Conservation (phyloP, 2,113 vertebrate species). For the Melospiza georgiana region DNA sequence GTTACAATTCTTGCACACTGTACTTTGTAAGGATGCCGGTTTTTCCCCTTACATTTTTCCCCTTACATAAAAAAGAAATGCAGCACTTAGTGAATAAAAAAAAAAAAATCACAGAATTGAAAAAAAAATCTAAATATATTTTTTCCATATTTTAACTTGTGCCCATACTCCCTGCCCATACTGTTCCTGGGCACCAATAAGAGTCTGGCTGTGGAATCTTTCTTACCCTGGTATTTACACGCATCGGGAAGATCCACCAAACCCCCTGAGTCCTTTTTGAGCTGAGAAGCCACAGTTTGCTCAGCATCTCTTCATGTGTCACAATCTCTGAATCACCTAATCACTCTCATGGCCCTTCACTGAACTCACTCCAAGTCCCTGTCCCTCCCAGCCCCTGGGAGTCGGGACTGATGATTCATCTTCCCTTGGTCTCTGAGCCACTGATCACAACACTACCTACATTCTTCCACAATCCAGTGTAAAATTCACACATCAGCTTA, state of each 20-base stretch:
- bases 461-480: neutral
- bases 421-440: neutral
- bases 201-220: neutral
- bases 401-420: neutral
- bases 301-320: neutral
- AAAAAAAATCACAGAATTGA: neutral
- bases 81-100: neutral
- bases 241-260: neutral
- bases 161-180: neutral
- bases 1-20: neutral
- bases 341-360: neutral
- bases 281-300: neutral
- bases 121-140: neutral
- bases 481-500: neutral
- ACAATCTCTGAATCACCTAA: neutral
- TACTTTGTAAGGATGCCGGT: neutral
- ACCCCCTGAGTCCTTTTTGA: neutral
- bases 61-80: neutral
- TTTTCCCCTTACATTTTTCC: too few species aligned
- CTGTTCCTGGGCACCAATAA: neutral
- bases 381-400: neutral
- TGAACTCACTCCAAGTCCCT: fast-evolving
- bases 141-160: neutral
- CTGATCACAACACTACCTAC: neutral
- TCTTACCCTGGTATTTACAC: neutral